These are phyloP conservation scores for Conger conger DNA, from an alignment of 2,113 vertebrate genomes.

Conservation along the genomic window DNA sequence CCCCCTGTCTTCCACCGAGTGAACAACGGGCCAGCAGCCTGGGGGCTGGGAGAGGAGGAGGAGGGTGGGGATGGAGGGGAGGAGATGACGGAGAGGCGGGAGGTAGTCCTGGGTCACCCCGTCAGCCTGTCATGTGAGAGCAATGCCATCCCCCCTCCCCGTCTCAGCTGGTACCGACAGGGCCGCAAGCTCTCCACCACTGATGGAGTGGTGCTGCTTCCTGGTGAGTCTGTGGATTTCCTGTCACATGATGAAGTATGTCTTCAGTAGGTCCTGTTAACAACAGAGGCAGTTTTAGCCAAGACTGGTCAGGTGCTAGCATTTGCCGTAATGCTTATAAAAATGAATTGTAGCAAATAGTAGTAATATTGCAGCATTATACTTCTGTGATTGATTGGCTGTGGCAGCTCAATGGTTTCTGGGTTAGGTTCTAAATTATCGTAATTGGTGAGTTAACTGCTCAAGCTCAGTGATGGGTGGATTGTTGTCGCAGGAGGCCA, in stretches of 20 bases:
- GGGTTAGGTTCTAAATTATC: too few relatives aligned
- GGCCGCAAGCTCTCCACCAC: conserved; percentile 67
- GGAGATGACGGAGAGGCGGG: conserved; percentile 68
- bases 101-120: conserved; percentile 74
- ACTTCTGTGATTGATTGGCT: background rate
- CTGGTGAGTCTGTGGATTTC: conserved; percentile 67
- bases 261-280: background rate
- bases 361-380: background rate
- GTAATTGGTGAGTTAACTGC: background rate
- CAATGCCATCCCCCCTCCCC: conserved; percentile 74
- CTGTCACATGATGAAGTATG: background rate
- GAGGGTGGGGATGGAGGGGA: conserved; percentile 63
- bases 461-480: background rate
- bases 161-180: conserved; percentile 80
- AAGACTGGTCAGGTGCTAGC: too few relatives aligned
- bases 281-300: too few relatives aligned
- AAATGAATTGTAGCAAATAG: too few relatives aligned
- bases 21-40: conserved; percentile 59
- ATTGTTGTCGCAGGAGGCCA: conserved; percentile 73
- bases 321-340: too few relatives aligned
- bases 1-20: conserved; percentile 85
- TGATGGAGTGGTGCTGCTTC: conserved; percentile 67
- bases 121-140: conserved; percentile 80
- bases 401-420: background rate
- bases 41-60: conserved; percentile 64